A percentile compares a stretch with the other conserved stretches of the same genome.
These are phyloP conservation scores for Mus pahari DNA, from an alignment of 2,113 vertebrate species.

Conservation along the genomic window DNA sequence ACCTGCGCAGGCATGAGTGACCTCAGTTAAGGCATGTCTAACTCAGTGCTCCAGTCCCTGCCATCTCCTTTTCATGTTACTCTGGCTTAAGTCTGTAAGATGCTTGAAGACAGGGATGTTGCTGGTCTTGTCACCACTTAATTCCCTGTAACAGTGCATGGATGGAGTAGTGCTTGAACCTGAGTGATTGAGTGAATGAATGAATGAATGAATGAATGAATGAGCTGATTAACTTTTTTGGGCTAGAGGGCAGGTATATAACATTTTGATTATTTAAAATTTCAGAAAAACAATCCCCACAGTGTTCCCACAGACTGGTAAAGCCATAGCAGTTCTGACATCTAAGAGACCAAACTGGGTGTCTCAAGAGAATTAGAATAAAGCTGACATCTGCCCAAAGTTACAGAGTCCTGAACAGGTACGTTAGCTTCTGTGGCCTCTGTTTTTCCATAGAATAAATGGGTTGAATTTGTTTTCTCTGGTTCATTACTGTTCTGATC, in stretches of 20 bases:
- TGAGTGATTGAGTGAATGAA: neutral
- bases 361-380: neutral
- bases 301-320: neutral
- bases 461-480: constrained; percentile 15
- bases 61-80: neutral
- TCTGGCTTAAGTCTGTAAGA: neutral
- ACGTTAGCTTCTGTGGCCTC: neutral
- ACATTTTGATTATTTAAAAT: constrained; percentile 47
- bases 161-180: neutral
- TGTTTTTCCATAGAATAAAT: neutral
- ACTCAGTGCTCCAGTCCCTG: neutral
- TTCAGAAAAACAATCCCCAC: constrained; percentile 5
- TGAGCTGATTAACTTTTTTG: neutral
- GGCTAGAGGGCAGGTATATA: neutral
- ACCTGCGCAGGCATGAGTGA: neutral
- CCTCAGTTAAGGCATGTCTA: neutral
- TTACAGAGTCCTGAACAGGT: neutral
- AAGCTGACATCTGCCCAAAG: neutral
- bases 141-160: neutral
- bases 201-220: neutral
- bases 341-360: neutral
- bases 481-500: constrained; percentile 44
- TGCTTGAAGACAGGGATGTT: neutral
- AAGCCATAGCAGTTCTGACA: neutral
- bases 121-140: neutral